These are phyloP conservation scores for Poecilia latipinna DNA, from an alignment of 2,113 vertebrate species.

Conservation along the genomic window DNA sequence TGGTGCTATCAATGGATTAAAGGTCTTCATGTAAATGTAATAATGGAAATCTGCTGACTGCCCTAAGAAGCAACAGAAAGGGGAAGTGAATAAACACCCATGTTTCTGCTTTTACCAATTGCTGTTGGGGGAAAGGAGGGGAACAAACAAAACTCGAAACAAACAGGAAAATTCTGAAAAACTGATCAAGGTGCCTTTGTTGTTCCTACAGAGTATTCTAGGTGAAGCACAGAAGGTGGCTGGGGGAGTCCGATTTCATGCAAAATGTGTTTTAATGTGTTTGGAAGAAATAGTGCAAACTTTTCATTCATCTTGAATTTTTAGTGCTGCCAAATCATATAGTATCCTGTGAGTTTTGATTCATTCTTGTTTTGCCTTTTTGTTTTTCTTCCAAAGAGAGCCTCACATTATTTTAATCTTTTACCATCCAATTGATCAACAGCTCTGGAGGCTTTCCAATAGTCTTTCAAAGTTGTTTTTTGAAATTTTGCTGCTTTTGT, in stretches of 20 bases:
- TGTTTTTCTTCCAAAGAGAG: background rate
- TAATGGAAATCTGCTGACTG: constrained; percentile 70
- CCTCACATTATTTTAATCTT: background rate
- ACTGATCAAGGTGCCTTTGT: background rate
- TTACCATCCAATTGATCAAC: too few species aligned
- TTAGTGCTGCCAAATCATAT: background rate
- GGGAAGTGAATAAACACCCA: constrained; percentile 39
- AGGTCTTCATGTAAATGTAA: constrained; percentile 62
- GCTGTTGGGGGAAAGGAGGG: background rate
- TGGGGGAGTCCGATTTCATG: background rate
- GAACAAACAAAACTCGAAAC: background rate
- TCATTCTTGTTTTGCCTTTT: background rate
- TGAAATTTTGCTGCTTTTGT: background rate
- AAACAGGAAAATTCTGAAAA: background rate
- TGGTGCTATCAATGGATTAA: constrained; percentile 72
- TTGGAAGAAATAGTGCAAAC: background rate
- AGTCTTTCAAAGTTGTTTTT: too few species aligned
- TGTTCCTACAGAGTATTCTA: background rate
- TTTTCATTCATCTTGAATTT: background rate
- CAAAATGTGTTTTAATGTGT: background rate
- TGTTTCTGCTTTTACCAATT: constrained; percentile 30
- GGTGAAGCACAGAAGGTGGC: background rate
- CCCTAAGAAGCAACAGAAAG: constrained; percentile 22
- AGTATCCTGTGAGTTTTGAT: background rate
- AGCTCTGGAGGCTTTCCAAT: background rate